These are phyloP conservation scores for Eolophus roseicapilla DNA, from an alignment of 2,113 vertebrate genomes.

Conservation along the genomic window DNA sequence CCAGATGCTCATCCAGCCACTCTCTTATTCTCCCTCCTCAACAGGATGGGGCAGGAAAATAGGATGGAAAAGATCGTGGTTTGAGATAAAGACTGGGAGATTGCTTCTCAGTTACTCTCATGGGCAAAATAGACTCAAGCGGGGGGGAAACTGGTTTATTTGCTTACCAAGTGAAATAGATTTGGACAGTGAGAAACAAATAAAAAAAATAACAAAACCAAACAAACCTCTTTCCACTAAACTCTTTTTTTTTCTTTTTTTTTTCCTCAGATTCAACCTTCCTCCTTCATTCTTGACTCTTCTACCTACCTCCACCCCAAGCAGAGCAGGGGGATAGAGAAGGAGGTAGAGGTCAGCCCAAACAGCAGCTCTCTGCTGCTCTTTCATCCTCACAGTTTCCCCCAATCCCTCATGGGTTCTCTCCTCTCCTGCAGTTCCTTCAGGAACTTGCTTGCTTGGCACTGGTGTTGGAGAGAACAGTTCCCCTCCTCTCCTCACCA, in stretches of 20 bases:
- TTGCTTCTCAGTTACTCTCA: background rate
- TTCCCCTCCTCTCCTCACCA: background rate
- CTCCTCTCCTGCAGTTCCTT: background rate
- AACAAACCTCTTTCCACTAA: background rate
- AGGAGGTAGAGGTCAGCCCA: background rate
- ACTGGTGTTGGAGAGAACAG: background rate
- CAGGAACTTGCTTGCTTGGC: background rate
- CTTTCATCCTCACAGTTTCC: background rate
- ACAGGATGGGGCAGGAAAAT: background rate
- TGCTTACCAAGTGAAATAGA: background rate
- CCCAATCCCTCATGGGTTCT: background rate
- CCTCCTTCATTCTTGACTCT: background rate
- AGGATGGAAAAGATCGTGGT: background rate
- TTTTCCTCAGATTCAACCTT: background rate
- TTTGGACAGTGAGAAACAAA: background rate
- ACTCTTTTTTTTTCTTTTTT: background rate
- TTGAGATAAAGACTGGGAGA: background rate
- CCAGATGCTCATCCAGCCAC: background rate
- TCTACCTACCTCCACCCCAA: fast-evolving
- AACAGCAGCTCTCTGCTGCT: background rate
- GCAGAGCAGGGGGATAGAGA: background rate
- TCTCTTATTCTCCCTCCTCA: background rate
- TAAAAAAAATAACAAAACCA: background rate
- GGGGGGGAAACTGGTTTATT: background rate
- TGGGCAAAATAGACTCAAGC: background rate